A percentile compares a stretch with the other conserved stretches of the same genome.
Evolutionary conservation across 2,113 vertebrate species (phyloP).

Genomic region (Oxyura jamaicensis): DNA sequence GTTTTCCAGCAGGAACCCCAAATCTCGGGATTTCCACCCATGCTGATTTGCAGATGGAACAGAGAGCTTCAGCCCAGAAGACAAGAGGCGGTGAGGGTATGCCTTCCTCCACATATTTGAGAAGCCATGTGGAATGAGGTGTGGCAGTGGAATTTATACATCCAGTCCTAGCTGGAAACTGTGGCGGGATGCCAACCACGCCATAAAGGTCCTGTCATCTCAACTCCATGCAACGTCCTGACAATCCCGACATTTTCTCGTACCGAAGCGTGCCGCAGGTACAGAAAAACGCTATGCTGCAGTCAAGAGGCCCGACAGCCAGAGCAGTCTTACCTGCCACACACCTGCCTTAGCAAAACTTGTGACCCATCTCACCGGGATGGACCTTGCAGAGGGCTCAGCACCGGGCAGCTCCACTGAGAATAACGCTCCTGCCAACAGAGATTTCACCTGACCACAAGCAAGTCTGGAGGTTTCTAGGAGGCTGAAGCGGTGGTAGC

Average conservation of each 20-base stretch:
- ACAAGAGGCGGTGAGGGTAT: neutral
- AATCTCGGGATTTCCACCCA: neutral
- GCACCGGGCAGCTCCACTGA: accelerated
- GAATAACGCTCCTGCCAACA: neutral
- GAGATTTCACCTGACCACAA: neutral
- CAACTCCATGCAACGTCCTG: neutral
- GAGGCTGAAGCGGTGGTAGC: neutral
- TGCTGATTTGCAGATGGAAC: accelerated
- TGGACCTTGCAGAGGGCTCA: neutral
- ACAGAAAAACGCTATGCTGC: neutral
- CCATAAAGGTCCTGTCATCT: neutral
- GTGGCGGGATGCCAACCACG: neutral
- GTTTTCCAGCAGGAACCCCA: neutral
- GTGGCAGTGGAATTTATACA: conserved; percentile 5
- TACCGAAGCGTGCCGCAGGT: neutral
- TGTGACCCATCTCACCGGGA: neutral
- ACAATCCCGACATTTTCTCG: neutral
- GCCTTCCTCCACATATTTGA: conserved; percentile 6
- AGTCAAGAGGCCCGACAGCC: neutral
- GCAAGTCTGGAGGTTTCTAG: neutral
- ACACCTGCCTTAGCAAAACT: neutral
- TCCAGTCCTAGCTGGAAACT: neutral
- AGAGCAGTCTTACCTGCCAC: neutral
- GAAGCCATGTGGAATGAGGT: conserved; percentile 30
- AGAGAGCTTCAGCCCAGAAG: neutral